These are phyloP conservation scores for Odontophorus gujanensis DNA, from an alignment of 2,113 vertebrate species.

Conservation along the genomic window DNA sequence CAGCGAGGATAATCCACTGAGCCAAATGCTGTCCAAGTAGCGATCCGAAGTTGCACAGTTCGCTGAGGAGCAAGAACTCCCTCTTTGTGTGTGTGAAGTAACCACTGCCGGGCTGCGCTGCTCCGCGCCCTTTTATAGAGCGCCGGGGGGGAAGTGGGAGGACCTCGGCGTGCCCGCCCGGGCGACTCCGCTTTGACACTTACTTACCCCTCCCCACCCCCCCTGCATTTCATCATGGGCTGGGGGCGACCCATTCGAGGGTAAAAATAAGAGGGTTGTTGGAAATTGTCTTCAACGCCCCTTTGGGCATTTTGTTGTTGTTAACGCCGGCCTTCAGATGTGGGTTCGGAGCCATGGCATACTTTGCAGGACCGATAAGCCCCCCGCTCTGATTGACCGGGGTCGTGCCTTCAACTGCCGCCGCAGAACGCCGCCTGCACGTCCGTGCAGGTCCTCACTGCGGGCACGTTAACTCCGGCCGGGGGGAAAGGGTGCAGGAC, in stretches of 20 bases:
- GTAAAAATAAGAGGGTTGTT: conserved; percentile 11
- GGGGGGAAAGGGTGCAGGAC: background rate
- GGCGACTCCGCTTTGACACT: conserved; percentile 29
- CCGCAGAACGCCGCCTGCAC: background rate
- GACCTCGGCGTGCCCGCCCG: conserved; percentile 20
- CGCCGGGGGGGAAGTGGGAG: conserved; percentile 78
- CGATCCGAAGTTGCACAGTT: conserved; percentile 75
- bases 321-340: background rate
- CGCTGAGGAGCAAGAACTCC: conserved; percentile 68
- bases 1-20: conserved; percentile 64
- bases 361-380: conserved; percentile 4
- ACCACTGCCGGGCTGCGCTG: conserved; percentile 78
- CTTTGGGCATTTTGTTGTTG: background rate
- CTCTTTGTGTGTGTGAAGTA: conserved; percentile 81
- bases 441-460: background rate
- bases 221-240: background rate
- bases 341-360: background rate
- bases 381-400: background rate
- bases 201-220: conserved; percentile 34
- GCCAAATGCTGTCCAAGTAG: conserved; percentile 53
- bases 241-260: background rate
- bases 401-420: background rate
- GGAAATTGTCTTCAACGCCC: background rate
- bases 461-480: background rate
- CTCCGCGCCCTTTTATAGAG: conserved; percentile 81